A percentile compares a stretch with the other conserved stretches of the same genome.
These are phyloP conservation scores for Lysandra bellargus DNA, from an alignment of 2,888 invertebrate genomes.

Conservation along the genomic window DNA sequence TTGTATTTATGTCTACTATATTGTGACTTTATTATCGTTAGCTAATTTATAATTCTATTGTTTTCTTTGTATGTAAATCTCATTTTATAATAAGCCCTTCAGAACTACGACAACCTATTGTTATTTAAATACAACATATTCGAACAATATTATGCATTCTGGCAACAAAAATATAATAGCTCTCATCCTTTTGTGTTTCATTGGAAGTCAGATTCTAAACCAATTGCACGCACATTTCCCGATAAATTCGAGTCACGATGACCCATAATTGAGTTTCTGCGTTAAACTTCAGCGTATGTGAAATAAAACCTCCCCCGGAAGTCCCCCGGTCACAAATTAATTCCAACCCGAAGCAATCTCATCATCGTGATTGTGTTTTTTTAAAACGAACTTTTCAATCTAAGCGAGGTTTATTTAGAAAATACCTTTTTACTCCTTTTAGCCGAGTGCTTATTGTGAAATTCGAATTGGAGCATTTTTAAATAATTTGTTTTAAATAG, in stretches of 20 bases:
- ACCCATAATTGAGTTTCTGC: conserved; percentile 67
- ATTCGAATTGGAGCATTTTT: not conserved
- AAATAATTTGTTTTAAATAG: not conserved
- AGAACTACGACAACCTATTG: too few relatives aligned
- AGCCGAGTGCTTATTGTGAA: not conserved
- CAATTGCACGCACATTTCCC: not conserved
- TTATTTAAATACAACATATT: too few relatives aligned
- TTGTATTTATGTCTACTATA: not conserved
- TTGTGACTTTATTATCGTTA: too few relatives aligned
- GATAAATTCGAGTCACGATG: conserved; percentile 55
- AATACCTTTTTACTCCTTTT: not conserved
- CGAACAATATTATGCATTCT: too few relatives aligned
- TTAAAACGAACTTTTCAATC: conserved; percentile 48
- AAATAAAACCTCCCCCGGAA: conserved; percentile 57
- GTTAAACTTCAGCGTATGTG: conserved; percentile 67
- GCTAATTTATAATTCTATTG: too few relatives aligned
- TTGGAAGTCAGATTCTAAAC: not conserved
- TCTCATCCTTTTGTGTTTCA: not conserved
- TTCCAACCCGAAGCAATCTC: conserved; percentile 55
- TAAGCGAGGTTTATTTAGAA: conserved; percentile 38
- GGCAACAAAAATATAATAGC: not conserved
- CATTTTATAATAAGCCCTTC: too few relatives aligned
- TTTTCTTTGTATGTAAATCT: too few relatives aligned
- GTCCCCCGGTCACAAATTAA: conserved; percentile 52
- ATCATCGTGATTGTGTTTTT: conserved; percentile 57